These are phyloP conservation scores for Botia kubotai DNA, from an alignment of 2,797 vertebrate species.

Conservation along the genomic window DNA sequence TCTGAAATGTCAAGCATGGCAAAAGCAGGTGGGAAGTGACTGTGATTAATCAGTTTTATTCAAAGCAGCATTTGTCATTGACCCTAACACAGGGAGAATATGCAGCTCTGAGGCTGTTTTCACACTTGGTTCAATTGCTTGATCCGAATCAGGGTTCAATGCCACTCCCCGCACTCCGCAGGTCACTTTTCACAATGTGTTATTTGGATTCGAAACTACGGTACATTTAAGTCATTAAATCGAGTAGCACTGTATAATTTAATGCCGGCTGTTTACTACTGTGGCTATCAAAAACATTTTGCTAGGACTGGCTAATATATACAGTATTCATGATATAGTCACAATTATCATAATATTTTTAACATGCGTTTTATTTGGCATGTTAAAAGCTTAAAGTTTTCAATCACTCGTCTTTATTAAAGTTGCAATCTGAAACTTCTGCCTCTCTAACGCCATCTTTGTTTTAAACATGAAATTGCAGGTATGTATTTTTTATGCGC, in stretches of 20 bases:
- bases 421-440: too few relatives aligned
- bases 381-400: too few relatives aligned
- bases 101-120: conserved; percentile 17
- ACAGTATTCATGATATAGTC: neutral
- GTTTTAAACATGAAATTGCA: too few relatives aligned
- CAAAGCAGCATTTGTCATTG: conserved; percentile 47
- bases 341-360: neutral
- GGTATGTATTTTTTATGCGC: too few relatives aligned
- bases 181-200: conserved; percentile 12
- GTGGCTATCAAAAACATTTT: neutral
- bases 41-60: conserved; percentile 59
- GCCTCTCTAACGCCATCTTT: too few relatives aligned
- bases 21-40: conserved; percentile 51
- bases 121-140: conserved; percentile 28
- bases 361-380: too few relatives aligned
- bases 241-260: neutral
- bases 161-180: neutral
- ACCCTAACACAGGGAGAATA: conserved; percentile 56
- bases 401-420: too few relatives aligned
- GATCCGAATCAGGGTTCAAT: conserved; percentile 19
- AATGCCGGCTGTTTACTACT: neutral
- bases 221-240: conserved; percentile 6
- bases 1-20: conserved; percentile 66
- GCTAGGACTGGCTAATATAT: neutral
- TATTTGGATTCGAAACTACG: conserved; percentile 11